Evolutionary conservation across 92 coral and sea anemone species (phyloP).

Genomic region (Hydrozoanthus gracilis): DNA sequence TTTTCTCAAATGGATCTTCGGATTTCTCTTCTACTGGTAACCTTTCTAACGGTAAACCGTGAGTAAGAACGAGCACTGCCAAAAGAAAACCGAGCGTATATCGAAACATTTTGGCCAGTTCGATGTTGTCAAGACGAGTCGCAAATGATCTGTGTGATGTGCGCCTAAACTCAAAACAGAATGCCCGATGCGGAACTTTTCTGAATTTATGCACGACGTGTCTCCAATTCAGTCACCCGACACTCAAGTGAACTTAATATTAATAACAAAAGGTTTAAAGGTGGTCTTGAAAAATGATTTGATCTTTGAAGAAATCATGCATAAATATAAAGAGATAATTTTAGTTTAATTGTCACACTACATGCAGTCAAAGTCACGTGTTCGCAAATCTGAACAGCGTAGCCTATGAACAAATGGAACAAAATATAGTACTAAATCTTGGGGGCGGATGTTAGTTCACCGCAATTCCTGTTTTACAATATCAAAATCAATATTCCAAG

Average conservation of each 20-base stretch:
- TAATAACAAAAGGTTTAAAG: constrained; percentile 18
- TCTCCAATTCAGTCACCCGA: neutral
- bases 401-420: neutral
- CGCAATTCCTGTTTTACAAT: neutral
- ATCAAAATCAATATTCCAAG: neutral
- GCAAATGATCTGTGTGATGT: neutral
- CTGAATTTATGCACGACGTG: neutral
- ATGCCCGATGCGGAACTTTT: constrained; percentile 33
- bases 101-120: constrained; percentile 32
- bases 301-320: constrained; percentile 9
- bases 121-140: neutral
- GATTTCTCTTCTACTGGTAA: neutral
- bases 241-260: neutral
- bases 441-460: neutral
- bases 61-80: constrained; percentile 18
- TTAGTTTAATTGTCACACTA: neutral
- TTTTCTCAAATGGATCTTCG: constrained; percentile 35
- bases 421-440: neutral
- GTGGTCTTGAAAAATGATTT: constrained; percentile 6
- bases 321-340: constrained; percentile 31
- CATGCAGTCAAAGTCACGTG: neutral
- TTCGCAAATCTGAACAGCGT: neutral
- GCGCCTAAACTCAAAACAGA: neutral
- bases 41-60: constrained; percentile 22
- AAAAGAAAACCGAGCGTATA: constrained; percentile 29